A percentile compares a stretch with the other conserved stretches of the same genome.
These are phyloP conservation scores for Echeneis naucrates DNA, from an alignment of 2,797 vertebrate genomes.

Conservation along the genomic window DNA sequence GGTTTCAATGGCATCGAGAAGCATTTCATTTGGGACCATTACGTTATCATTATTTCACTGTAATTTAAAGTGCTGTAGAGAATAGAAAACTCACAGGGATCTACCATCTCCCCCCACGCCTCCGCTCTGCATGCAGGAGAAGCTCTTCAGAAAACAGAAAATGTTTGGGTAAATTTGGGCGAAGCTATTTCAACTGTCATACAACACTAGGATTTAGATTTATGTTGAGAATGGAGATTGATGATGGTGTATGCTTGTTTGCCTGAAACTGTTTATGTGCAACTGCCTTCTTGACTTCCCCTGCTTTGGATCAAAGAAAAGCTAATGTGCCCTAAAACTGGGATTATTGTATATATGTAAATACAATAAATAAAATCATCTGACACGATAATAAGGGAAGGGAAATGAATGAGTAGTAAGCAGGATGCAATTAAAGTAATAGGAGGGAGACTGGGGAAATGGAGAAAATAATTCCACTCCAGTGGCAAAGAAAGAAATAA, in stretches of 20 bases:
- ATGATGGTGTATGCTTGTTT: conserved; percentile 27
- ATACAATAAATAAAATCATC: conserved; percentile 33
- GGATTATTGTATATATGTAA: conserved; percentile 28
- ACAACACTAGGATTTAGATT: conserved; percentile 12
- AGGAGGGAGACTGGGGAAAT: not conserved
- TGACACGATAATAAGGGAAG: conserved; percentile 13
- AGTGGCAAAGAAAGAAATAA: not conserved
- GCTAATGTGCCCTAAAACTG: conserved; percentile 25
- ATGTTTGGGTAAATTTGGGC: conserved; percentile 4
- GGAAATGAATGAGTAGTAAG: conserved; percentile 2
- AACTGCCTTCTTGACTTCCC: conserved; percentile 30
- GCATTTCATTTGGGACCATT: too few species aligned
- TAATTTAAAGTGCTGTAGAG: not conserved
- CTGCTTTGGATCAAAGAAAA: conserved; percentile 25
- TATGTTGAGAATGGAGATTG: conserved; percentile 29
- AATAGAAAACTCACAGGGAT: not conserved
- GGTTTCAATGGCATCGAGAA: not conserved
- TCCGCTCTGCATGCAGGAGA: not conserved
- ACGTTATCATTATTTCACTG: too few species aligned
- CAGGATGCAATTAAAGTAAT: conserved; percentile 10
- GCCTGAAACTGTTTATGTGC: conserved; percentile 32
- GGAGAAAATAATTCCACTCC: not conserved
- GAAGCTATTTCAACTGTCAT: conserved; percentile 9
- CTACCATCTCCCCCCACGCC: not conserved
- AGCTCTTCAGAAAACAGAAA: conserved; percentile 1